Evolutionary conservation across 2,888 invertebrate genomes (phyloP).

Genomic region (Aphelenchoides bicaudatus): DNA sequence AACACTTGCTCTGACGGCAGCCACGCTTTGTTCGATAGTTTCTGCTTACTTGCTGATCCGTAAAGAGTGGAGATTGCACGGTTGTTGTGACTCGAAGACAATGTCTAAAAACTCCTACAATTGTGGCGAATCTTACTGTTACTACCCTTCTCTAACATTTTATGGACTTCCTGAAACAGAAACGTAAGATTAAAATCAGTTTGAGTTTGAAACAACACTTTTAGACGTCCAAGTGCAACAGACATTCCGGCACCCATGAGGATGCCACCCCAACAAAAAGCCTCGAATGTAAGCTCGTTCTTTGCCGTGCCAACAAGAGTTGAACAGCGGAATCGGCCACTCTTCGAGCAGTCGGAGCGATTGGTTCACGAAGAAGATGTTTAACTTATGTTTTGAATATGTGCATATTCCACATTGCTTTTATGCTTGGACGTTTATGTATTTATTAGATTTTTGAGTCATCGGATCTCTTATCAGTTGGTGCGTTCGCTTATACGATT

Average conservation of each 20-base stretch:
- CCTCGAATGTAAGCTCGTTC: constrained; percentile 1
- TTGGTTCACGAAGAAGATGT: constrained; percentile 19
- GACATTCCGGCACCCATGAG: no score
- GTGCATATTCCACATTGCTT: no score
- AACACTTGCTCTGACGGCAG: constrained; percentile 44
- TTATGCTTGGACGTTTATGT: no score
- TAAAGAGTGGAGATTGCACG: constrained; percentile 22
- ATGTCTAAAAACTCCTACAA: neutral
- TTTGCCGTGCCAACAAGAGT: constrained; percentile 8
- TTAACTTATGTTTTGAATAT: constrained; percentile 14
- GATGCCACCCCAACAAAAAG: constrained; percentile 7
- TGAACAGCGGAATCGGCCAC: neutral
- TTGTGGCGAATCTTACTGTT: constrained; percentile 19
- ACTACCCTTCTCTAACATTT: constrained; percentile 19
- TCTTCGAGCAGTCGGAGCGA: constrained; percentile 14
- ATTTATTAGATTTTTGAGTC: no score
- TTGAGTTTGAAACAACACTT: neutral
- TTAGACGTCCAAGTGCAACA: no score
- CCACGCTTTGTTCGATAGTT: constrained; percentile 37
- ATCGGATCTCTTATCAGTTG: no score
- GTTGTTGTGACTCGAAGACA: constrained; percentile 27
- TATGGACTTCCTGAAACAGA: constrained; percentile 14
- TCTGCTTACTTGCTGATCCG: constrained; percentile 32
- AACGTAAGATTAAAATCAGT: neutral
- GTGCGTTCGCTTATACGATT: no score